phyloP scores from a whole-genome alignment of 2,797 vertebrate genomes.

The Bryconaethiops microstoma region DNA sequence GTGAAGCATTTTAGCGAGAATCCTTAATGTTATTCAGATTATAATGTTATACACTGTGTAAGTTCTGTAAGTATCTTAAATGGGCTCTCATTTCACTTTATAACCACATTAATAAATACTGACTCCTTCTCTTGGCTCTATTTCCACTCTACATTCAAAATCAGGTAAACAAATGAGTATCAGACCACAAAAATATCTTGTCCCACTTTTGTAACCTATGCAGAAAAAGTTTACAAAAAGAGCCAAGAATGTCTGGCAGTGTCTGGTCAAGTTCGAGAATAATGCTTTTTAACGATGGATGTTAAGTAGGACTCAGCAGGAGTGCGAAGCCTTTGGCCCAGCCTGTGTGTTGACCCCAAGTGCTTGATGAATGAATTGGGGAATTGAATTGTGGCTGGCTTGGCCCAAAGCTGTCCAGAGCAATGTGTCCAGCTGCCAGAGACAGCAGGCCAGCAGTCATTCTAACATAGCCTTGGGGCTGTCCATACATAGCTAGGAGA shows the following conservation, averaged over 20 bases:
- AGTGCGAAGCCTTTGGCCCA: constrained; percentile 30
- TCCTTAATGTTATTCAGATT: no score
- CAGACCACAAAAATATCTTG: constrained; percentile 7
- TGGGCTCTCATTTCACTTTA: neutral
- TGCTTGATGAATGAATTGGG: constrained; percentile 57
- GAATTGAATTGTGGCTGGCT: constrained; percentile 55
- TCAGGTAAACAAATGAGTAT: neutral
- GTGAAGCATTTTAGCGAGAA: no score
- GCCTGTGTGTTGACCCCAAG: constrained; percentile 40
- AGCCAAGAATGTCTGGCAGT: constrained; percentile 3
- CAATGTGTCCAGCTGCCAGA: constrained; percentile 56
- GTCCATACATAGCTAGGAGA: constrained; percentile 37
- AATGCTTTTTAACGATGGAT: constrained; percentile 39
- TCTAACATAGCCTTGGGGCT: constrained; percentile 48
- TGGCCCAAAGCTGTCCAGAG: constrained; percentile 53
- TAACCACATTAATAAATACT: neutral
- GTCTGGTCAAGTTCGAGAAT: constrained; percentile 30
- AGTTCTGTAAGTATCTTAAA: neutral
- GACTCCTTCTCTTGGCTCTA: neutral
- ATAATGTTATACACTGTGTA: neutral
- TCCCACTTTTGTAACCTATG: constrained; percentile 19
- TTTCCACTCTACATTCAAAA: neutral
- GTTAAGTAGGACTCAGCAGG: constrained; percentile 41
- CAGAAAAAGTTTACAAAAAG: neutral
- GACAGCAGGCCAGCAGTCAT: constrained; percentile 52